A percentile compares a stretch with the other conserved stretches of the same genome.
phyloP scores from a whole-genome alignment of 1,140 invertebrate genomes.

The Zaprionus capensis region DNA sequence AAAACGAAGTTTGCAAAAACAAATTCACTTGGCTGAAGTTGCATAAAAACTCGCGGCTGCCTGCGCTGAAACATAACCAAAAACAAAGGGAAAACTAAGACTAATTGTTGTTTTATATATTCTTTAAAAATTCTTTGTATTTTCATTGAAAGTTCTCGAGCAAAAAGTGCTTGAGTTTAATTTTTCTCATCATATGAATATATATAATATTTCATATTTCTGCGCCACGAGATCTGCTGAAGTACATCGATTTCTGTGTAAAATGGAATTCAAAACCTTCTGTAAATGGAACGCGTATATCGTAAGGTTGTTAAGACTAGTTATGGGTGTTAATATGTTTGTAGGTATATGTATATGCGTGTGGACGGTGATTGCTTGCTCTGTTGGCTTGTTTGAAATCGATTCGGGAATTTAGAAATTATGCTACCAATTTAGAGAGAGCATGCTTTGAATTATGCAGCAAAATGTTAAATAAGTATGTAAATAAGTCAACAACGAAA shows the following conservation, averaged over 20 bases:
- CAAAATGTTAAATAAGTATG: constrained; percentile 4
- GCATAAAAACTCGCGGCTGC: constrained; percentile 74
- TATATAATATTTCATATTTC: background rate
- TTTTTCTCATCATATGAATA: background rate
- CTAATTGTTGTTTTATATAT: constrained; percentile 4
- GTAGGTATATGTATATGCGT: constrained; percentile 11
- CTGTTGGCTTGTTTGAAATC: constrained; percentile 39
- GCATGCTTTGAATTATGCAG: constrained; percentile 58
- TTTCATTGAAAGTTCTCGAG: background rate
- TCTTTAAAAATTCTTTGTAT: constrained; percentile 1
- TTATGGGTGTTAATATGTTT: background rate
- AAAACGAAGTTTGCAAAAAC: constrained; percentile 36
- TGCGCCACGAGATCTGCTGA: constrained; percentile 16
- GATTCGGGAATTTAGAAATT: constrained; percentile 24
- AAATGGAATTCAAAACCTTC: constrained; percentile 69
- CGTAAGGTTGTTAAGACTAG: background rate
- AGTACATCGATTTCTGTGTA: constrained; percentile 50
- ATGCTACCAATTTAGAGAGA: constrained; percentile 39
- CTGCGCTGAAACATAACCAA: constrained; percentile 39
- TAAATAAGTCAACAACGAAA: constrained; percentile 34
- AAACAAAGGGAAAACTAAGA: background rate
- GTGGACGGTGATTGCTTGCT: constrained; percentile 20
- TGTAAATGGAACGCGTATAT: constrained; percentile 48
- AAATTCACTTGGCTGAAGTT: constrained; percentile 73
- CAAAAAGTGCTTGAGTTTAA: background rate